Evolutionary conservation across 1,140 invertebrate genomes (phyloP), one percentile per base, ranked within the genome.

Genomic region (Trachymyrmex cornetzi): DNA sequence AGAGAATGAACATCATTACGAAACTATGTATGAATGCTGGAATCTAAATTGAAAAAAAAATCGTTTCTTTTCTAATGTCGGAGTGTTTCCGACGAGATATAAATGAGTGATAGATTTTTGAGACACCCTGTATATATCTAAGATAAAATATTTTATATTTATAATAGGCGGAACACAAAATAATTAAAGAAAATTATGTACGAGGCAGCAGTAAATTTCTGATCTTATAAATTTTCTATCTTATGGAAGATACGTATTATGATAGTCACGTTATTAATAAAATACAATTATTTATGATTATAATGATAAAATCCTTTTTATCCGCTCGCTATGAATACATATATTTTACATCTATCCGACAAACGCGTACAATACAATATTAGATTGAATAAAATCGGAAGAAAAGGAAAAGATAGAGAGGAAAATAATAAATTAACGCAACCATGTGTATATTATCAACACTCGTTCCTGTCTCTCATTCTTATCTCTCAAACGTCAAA

Each of bases 261-360:
- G 38, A 75, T 84, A 63, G 38, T 84, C 80, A 75, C 12, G 24
- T 84, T 84, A 84, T 84, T 84, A 84, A 84, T 84, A 84, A 84
- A 84, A 84, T 84, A 84, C 69, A 81, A 57, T 71, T 71, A 84
- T 84, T 84, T 84, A 74, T 84, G 69, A 61, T 84, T 84, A 81
- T 71, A 61, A 63, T 84, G 80, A 82, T 74, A 82, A 74, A 84
- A 63, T 75, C 19, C 55, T 74, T 72, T 61, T 44, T 57, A 44
- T 48, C 57, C 34, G 53, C 24, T 74, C 9, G 34, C 69, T 84
- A 74, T 38, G 53, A 74, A 63, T 74, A 82, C 59, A 72, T 59
- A 63, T 64, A 30, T 5, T 81, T 71, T 30, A 38, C 5, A 48
- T 72, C 63, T 80, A 82, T 82, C 4, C n/a, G 55, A 61, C n/a